Conservation (phyloP, 2,888 invertebrate genomes). For the Cantharis lateralis region DNA sequence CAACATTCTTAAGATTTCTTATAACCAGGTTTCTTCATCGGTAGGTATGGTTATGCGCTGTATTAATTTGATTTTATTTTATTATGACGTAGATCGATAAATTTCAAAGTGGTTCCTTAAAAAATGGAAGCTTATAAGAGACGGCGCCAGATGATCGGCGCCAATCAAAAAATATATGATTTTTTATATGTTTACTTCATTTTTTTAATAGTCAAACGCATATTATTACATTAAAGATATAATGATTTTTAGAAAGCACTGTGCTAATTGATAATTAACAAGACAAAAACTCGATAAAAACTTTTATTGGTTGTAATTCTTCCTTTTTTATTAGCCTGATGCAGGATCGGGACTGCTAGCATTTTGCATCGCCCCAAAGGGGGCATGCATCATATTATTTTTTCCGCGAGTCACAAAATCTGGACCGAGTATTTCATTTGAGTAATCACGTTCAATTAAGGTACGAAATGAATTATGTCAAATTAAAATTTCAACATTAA, state of each 20-base stretch:
- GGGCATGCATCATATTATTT: too few relatives aligned
- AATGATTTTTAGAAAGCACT: neutral
- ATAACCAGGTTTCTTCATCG: slow-evolving; percentile 43
- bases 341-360: neutral
- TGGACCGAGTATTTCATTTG: neutral
- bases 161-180: slow-evolving; percentile 46
- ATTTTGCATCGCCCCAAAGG: neutral
- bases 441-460: neutral
- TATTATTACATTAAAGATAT: neutral
- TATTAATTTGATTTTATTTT: slow-evolving; percentile 57
- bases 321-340: neutral
- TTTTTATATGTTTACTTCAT: slow-evolving; percentile 23
- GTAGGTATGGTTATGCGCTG: slow-evolving; percentile 39
- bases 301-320: neutral
- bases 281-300: neutral
- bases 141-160: slow-evolving; percentile 53
- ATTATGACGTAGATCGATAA: slow-evolving; percentile 54
- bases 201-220: slow-evolving; percentile 12
- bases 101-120: slow-evolving; percentile 46
- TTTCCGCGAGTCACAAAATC: neutral
- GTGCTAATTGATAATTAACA: slow-evolving; percentile 1
- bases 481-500: neutral
- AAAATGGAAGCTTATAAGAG: slow-evolving; percentile 44
- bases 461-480: neutral
- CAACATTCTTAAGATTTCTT: slow-evolving; percentile 53